Evolutionary conservation across 2,113 vertebrate species (phyloP).

Genomic region (Clinocottus analis): DNA sequence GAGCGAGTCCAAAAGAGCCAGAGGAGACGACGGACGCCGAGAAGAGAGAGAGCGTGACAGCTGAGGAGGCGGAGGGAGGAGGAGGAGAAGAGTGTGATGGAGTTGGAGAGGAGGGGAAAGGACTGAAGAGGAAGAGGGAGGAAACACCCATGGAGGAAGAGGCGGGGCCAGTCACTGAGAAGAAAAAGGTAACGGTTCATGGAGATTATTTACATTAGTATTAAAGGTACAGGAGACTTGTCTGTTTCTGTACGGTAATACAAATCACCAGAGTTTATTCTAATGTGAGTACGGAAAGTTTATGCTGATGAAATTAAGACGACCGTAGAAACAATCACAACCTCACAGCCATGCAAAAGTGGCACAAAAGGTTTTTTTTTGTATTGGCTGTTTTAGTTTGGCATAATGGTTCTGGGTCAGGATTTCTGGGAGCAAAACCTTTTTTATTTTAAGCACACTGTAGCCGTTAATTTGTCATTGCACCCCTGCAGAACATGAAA

Average conservation of each 20-base stretch:
- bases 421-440: no score
- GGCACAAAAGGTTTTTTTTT: no score
- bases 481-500: no score
- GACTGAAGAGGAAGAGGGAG: conserved; percentile 82
- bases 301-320: neutral
- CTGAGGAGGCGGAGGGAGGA: conserved; percentile 21
- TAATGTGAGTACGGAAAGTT: no score
- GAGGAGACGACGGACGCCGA: conserved; percentile 18
- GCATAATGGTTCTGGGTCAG: no score
- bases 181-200: conserved; percentile 76
- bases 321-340: neutral
- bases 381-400: no score
- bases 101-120: conserved; percentile 72
- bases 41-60: neutral
- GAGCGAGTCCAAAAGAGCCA: neutral
- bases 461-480: no score
- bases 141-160: conserved; percentile 62
- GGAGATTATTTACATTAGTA: no score
- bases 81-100: conserved; percentile 22
- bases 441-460: no score
- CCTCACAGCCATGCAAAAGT: neutral
- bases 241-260: no score
- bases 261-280: no score
- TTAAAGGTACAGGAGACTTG: no score
- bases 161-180: conserved; percentile 68